Conservation (phyloP, 2,888 invertebrate genomes). For the Caenorhabditis macrosperma region DNA sequence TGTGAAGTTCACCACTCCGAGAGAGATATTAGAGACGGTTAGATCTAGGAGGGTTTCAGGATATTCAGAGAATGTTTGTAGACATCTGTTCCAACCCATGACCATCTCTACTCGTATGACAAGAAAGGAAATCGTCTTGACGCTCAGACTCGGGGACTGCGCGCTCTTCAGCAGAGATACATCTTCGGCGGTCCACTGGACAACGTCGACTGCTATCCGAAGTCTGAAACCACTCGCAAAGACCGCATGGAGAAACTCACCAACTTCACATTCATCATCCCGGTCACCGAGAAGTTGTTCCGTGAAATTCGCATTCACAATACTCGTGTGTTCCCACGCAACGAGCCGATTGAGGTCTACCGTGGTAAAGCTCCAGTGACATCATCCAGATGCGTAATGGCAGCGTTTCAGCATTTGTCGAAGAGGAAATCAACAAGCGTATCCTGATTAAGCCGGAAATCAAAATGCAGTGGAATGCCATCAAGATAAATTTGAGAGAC, state of each 20-base stretch:
- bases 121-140: background rate
- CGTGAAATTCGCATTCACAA: slow-evolving; percentile 11
- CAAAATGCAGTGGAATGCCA: background rate
- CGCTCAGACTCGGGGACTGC: background rate
- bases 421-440: background rate
- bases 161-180: background rate
- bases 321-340: background rate
- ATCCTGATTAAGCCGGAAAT: background rate
- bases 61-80: background rate
- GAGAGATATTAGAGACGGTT: background rate
- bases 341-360: background rate
- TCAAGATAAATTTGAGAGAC: background rate
- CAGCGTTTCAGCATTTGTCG: background rate
- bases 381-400: background rate
- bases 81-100: background rate
- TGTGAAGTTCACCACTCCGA: background rate
- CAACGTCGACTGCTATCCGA: background rate
- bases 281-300: background rate
- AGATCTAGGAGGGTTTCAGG: background rate
- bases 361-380: background rate
- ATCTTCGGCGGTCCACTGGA: background rate
- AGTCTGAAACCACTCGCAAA: background rate
- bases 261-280: background rate
- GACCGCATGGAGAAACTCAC: background rate
- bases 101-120: background rate